A percentile compares a stretch with the other conserved stretches of the same genome.
Conservation (phyloP, 2,113 vertebrate genomes). For the Protomyctophum bolini region DNA sequence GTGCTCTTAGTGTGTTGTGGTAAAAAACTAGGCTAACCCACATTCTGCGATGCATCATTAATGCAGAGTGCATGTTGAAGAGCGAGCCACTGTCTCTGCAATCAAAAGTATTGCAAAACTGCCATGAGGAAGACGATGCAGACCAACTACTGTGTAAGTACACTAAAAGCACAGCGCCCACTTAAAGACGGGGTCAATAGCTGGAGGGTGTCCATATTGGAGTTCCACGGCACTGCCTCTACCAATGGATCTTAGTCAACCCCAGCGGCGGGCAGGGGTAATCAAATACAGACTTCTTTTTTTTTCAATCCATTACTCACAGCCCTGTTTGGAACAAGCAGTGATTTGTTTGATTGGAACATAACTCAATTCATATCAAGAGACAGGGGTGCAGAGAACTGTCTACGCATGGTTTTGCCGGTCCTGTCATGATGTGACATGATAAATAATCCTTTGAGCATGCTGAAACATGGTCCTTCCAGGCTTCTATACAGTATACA, state of each 20-base stretch:
- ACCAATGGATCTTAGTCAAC: slow-evolving; percentile 78
- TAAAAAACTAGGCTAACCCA: slow-evolving; percentile 66
- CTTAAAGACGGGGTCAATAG: slow-evolving; percentile 79
- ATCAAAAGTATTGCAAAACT: slow-evolving; percentile 78
- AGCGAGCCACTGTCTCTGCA: slow-evolving; percentile 61
- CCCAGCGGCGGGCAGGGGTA: slow-evolving; percentile 50
- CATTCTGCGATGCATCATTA: slow-evolving; percentile 74
- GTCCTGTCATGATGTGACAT: slow-evolving; percentile 33
- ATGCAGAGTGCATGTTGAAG: slow-evolving; percentile 66
- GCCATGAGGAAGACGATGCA: slow-evolving; percentile 70
- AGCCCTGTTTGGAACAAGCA: slow-evolving; percentile 62
- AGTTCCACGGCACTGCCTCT: slow-evolving; percentile 67
- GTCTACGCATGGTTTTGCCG: slow-evolving; percentile 39
- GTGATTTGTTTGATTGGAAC: slow-evolving; percentile 71
- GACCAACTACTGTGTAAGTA: slow-evolving; percentile 68
- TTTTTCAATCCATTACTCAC: slow-evolving; percentile 71
- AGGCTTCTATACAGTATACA: too few relatives aligned
- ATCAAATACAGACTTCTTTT: slow-evolving; percentile 72
- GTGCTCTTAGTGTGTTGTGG: slow-evolving; percentile 49
- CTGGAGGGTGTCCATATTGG: slow-evolving; percentile 79
- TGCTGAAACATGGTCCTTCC: slow-evolving; percentile 40
- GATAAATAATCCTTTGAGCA: slow-evolving; percentile 39
- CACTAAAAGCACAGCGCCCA: slow-evolving; percentile 75
- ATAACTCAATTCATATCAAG: slow-evolving; percentile 70
- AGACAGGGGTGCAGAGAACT: slow-evolving; percentile 36